phyloP scores from a whole-genome alignment of 2,113 vertebrate genomes.

The Rhadina sibilatrix region DNA sequence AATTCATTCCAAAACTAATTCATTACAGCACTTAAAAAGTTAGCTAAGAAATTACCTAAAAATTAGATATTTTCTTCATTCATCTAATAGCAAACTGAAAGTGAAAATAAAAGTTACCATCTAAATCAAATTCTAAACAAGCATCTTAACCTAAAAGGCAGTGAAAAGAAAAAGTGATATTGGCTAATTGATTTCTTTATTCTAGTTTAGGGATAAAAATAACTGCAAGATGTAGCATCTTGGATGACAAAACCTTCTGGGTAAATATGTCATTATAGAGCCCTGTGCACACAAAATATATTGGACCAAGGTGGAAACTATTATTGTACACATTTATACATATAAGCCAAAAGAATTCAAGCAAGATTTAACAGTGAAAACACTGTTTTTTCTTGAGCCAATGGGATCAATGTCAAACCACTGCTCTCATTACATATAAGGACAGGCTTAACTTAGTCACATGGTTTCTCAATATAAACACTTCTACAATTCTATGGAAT shows the following conservation, averaged over 20 bases:
- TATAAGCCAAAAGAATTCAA: not conserved
- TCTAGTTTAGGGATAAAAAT: not conserved
- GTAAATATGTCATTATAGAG: not conserved
- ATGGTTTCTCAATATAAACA: not conserved
- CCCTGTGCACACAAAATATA: not conserved
- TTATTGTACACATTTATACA: not conserved
- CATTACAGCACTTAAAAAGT: not conserved
- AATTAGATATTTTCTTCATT: constrained; percentile 41
- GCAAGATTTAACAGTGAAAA: not conserved
- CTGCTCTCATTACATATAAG: not conserved
- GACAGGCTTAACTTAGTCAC: not conserved
- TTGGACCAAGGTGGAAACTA: not conserved
- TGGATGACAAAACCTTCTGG: not conserved
- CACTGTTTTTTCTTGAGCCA: not conserved
- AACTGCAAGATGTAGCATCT: not conserved
- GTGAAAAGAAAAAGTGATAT: not conserved
- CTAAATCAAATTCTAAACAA: not conserved
- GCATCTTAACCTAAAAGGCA: not conserved
- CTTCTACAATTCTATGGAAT: not conserved
- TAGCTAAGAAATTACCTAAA: constrained; percentile 28
- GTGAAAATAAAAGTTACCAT: constrained; percentile 24
- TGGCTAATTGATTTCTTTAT: not conserved
- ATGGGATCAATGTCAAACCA: not conserved
- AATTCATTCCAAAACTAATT: not conserved
- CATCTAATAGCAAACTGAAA: constrained; percentile 51